Percentiles rank a stretch among this genome's conserved stretches.
Conservation (phyloP, 30 jellyfish, hydroid and myxozoan genomes). For the Aurelia aurita region DNA sequence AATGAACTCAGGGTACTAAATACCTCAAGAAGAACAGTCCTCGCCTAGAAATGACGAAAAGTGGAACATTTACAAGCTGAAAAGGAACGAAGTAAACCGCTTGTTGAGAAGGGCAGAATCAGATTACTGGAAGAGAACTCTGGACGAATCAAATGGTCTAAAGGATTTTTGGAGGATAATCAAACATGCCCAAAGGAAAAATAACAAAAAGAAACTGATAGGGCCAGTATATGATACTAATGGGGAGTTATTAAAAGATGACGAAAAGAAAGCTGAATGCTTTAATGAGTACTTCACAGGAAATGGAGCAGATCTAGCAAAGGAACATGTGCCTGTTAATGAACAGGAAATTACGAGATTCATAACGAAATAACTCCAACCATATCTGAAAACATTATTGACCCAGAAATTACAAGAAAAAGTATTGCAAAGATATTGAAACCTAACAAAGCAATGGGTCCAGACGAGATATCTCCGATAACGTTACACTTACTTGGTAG, state of each 20-base stretch:
- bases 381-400: neutral
- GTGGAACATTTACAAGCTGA: too few species aligned
- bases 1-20: too few species aligned
- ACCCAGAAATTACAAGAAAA: neutral
- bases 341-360: neutral
- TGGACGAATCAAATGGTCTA: neutral
- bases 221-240: neutral
- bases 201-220: neutral
- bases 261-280: conserved; percentile 4
- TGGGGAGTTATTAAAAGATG: too few species aligned
- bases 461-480: conserved; percentile 4
- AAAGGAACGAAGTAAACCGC: too few species aligned
- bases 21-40: too few species aligned
- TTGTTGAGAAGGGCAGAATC: too few species aligned
- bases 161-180: conserved; percentile 6
- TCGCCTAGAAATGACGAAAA: too few species aligned
- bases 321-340: conserved; percentile 5
- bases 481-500: conserved; percentile 4
- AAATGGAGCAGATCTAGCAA: conserved; percentile 5
- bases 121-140: neutral
- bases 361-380: conserved; percentile 10
- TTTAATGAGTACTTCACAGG: conserved; percentile 6
- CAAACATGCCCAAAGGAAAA: conserved; percentile 1
- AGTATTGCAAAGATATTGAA: neutral
- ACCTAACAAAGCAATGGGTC: conserved; percentile 23